Evolutionary conservation across 2,113 vertebrate genomes (phyloP).

Genomic region (Gavia stellata): DNA sequence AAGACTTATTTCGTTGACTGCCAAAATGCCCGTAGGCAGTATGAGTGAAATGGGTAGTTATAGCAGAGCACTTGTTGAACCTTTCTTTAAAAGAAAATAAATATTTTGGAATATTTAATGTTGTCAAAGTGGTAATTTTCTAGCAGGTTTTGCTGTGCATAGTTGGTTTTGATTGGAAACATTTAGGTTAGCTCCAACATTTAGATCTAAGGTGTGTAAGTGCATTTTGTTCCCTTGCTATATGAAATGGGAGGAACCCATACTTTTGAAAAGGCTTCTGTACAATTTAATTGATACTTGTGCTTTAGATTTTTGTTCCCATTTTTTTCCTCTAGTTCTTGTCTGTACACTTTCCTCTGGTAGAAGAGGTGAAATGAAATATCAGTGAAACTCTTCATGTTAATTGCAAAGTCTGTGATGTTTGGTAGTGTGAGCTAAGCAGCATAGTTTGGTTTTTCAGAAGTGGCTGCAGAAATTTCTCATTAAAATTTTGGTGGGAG

Average conservation of each 20-base stretch:
- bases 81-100: slow-evolving; percentile 30
- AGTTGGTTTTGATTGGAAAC: slow-evolving; percentile 5
- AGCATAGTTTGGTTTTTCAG: not conserved
- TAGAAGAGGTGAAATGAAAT: not conserved
- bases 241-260: not conserved
- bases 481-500: not conserved
- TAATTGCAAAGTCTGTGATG: not conserved
- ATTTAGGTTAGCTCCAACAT: not conserved
- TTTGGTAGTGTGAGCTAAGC: not conserved
- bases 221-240: not conserved
- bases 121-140: not conserved
- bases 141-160: not conserved
- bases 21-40: slow-evolving; percentile 11
- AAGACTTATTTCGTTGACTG: not conserved
- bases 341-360: not conserved
- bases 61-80: slow-evolving; percentile 2
- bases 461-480: not conserved
- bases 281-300: not conserved
- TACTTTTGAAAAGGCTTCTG: not conserved
- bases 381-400: not conserved
- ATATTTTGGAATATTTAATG: not conserved
- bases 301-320: not conserved
- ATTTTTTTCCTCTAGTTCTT: not conserved
- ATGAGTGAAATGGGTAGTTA: slow-evolving; percentile 9
- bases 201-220: not conserved